Conservation (phyloP, 2,888 invertebrate genomes). For the Papilio elwesi region DNA sequence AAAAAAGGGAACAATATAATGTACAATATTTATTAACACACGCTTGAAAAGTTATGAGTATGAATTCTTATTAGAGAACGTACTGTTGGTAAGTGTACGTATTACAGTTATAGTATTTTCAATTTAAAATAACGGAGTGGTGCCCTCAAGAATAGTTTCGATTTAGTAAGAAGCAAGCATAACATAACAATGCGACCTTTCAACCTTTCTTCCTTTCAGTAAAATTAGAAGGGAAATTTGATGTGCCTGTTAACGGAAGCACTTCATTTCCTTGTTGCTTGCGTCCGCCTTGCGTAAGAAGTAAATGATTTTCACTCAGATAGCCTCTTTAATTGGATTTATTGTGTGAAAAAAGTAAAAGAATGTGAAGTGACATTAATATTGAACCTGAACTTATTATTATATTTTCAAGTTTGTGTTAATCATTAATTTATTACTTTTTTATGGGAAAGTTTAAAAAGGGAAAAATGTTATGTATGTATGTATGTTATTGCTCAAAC, state of each 20-base stretch:
- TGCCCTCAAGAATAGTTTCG: not conserved
- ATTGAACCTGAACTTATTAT: not conserved
- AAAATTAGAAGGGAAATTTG: constrained; percentile 35
- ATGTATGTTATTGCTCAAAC: too few species aligned
- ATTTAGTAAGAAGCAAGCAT: constrained; percentile 2
- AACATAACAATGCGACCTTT: constrained; percentile 29
- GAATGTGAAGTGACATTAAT: not conserved
- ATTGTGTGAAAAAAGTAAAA: not conserved
- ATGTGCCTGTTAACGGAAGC: constrained; percentile 34
- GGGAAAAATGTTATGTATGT: too few species aligned
- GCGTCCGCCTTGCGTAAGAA: constrained; percentile 7
- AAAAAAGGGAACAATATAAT: too few species aligned
- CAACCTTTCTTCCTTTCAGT: constrained; percentile 28
- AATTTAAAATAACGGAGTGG: not conserved
- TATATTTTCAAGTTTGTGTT: not conserved
- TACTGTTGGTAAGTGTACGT: too few species aligned
- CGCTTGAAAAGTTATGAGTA: too few species aligned
- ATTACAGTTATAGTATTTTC: not conserved
- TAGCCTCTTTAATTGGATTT: constrained; percentile 6
- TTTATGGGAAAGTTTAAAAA: too few species aligned
- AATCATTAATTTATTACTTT: too few species aligned
- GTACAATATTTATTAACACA: too few species aligned
- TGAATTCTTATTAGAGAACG: too few species aligned
- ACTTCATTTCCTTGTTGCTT: constrained; percentile 24
- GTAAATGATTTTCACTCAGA: constrained; percentile 11